Conservation (phyloP, 1,140 invertebrate species). For the Lepidotrigona ventralis region DNA sequence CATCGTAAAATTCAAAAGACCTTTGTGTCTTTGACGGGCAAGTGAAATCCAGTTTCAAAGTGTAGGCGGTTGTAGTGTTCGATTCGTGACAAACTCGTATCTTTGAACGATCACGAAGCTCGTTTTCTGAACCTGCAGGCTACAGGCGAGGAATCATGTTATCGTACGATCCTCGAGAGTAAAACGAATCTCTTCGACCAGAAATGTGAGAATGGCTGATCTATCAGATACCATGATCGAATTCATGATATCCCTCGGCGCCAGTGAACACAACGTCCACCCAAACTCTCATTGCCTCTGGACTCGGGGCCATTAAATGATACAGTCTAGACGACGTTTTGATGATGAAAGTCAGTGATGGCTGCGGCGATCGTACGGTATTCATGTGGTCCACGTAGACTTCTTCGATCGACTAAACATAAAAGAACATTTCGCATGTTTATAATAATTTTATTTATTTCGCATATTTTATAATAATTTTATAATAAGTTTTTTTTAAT, state of each 20-base stretch:
- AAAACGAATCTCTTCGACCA: conserved; percentile 20
- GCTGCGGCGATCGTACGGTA: conserved; percentile 94
- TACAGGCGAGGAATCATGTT: not conserved
- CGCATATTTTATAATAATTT: not conserved
- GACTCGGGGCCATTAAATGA: conserved; percentile 94
- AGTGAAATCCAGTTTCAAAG: conserved; percentile 11
- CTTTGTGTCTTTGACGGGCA: not conserved
- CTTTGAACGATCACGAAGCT: conserved; percentile 20
- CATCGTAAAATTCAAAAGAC: not conserved
- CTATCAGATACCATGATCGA: conserved; percentile 80
- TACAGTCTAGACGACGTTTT: conserved; percentile 95
- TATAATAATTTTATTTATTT: not conserved
- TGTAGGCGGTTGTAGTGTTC: not conserved
- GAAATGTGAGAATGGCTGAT: not conserved
- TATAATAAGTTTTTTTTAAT: not conserved
- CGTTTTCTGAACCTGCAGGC: not conserved
- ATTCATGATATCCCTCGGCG: conserved; percentile 91
- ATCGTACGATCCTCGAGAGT: not conserved
- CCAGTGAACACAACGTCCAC: conserved; percentile 97
- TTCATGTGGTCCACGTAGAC: conserved; percentile 98
- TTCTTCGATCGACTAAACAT: conserved; percentile 94
- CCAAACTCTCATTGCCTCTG: conserved; percentile 98
- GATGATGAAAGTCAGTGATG: conserved; percentile 96
- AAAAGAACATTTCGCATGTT: conserved; percentile 47
- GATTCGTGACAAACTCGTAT: not conserved